Conservation (phyloP, 2,888 invertebrate genomes). For the Ornithoptera alexandrae region DNA sequence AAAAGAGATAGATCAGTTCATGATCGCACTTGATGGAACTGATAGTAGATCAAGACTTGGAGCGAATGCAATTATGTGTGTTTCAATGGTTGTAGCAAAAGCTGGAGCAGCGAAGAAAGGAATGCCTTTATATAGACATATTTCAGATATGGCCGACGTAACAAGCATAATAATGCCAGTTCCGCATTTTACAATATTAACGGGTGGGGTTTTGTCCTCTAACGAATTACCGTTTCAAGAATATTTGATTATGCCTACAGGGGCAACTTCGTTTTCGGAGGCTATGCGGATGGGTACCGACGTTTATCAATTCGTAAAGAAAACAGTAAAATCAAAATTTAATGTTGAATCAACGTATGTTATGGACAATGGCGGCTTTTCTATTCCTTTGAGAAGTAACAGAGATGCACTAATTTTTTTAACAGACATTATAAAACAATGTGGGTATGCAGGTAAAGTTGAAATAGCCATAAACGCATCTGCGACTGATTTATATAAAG, state of each 20-base stretch:
- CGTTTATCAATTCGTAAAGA: conserved; percentile 95
- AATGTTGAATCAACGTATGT: conserved; percentile 96
- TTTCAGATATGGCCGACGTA: conserved; percentile 96
- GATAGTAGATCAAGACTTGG: conserved; percentile 97
- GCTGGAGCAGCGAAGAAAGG: conserved; percentile 98
- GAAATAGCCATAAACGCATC: conserved; percentile 99
- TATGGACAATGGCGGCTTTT: conserved; percentile 98
- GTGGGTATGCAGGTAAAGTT: conserved; percentile 93
- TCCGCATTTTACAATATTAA: conserved; percentile 98
- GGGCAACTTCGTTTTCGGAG: conserved; percentile 93
- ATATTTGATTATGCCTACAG: conserved; percentile 95
- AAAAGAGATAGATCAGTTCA: conserved; percentile 90
- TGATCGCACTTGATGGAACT: conserved; percentile 95
- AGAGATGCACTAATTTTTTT: conserved; percentile 94
- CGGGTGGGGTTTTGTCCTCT: conserved; percentile 97
- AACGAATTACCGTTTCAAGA: conserved; percentile 98
- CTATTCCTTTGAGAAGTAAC: conserved; percentile 96
- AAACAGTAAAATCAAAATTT: conserved; percentile 92
- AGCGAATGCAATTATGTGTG: conserved; percentile 97
- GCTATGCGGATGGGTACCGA: conserved; percentile 99
- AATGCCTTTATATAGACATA: conserved; percentile 91
- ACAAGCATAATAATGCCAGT: conserved; percentile 94
- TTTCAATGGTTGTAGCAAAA: conserved; percentile 96
- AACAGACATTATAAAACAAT: conserved; percentile 92
- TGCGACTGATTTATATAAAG: conserved; percentile 95